phyloP scores from a whole-genome alignment of 2,888 invertebrate species.

The Rhagophthalmus giganteus region DNA sequence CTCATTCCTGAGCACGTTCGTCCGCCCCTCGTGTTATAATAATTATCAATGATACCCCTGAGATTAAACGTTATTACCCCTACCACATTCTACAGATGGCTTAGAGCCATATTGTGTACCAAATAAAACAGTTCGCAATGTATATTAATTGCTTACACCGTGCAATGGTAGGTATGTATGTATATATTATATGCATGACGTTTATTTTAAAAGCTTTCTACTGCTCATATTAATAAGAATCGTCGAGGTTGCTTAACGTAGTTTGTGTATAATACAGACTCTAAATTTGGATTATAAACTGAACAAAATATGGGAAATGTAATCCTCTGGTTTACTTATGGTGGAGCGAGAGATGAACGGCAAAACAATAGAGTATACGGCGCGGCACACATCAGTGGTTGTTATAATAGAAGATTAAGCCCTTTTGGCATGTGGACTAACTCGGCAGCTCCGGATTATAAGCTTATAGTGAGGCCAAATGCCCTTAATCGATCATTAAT shows the following conservation, averaged over 20 bases:
- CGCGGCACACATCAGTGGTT: slow-evolving; percentile 32
- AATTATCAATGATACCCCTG: slow-evolving; percentile 55
- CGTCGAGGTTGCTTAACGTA: too few relatives aligned
- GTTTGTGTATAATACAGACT: too few relatives aligned
- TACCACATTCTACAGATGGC: slow-evolving; percentile 37
- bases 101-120: slow-evolving; percentile 35
- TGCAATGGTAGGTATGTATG: too few relatives aligned
- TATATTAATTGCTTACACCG: slow-evolving; percentile 32
- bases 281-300: too few relatives aligned
- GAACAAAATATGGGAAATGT: not conserved
- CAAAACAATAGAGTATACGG: slow-evolving; percentile 19
- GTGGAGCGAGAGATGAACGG: slow-evolving; percentile 11
- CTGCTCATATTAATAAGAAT: too few relatives aligned
- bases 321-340: slow-evolving; percentile 8
- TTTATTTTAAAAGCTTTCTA: too few relatives aligned
- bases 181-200: too few relatives aligned
- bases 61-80: slow-evolving; percentile 51
- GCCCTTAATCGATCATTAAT: slow-evolving; percentile 42
- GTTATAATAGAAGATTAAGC: slow-evolving; percentile 44
- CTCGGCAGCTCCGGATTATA: slow-evolving; percentile 37
- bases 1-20: slow-evolving; percentile 39
- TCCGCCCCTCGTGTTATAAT: slow-evolving; percentile 52
- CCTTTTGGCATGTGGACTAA: slow-evolving; percentile 42
- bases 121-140: slow-evolving; percentile 34
- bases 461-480: slow-evolving; percentile 34